phyloP scores from a whole-genome alignment of 2,888 invertebrate genomes.

The Ophion obscuratus region DNA sequence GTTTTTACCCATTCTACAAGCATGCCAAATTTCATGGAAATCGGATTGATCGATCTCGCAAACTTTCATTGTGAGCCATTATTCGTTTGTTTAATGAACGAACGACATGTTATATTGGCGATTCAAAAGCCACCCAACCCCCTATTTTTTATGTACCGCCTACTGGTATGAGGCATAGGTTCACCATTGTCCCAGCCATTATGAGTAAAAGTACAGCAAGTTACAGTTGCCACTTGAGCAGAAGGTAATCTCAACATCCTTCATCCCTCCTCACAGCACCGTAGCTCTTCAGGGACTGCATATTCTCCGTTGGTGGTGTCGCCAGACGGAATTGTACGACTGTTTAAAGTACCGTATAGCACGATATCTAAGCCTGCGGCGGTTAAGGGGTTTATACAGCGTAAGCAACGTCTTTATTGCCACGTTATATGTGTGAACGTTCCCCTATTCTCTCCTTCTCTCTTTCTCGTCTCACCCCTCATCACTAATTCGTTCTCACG shows the following conservation, averaged over 20 bases:
- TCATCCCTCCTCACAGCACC: neutral
- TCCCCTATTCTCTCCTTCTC: neutral
- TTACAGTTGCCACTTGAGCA: conserved; percentile 10
- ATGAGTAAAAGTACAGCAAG: conserved; percentile 10
- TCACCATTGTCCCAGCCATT: neutral
- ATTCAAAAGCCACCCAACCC: no score
- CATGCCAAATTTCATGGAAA: no score
- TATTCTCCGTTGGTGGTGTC: neutral
- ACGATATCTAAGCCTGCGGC: conserved; percentile 4
- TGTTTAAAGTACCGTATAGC: conserved; percentile 13
- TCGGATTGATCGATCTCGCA: no score
- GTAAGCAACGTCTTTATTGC: conserved; percentile 2
- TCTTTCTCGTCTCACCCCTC: conserved; percentile 11
- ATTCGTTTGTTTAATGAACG: no score
- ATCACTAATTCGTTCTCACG: neutral
- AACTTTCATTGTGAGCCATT: no score
- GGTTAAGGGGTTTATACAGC: neutral
- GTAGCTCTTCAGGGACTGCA: neutral
- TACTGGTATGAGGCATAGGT: neutral
- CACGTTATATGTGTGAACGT: neutral
- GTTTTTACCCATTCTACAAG: no score
- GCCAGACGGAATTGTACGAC: conserved; percentile 20
- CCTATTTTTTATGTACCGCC: neutral
- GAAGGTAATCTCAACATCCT: neutral
- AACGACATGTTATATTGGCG: no score